Conservation (phyloP, 2,797 vertebrate genomes). For the Ataeniobius toweri region DNA sequence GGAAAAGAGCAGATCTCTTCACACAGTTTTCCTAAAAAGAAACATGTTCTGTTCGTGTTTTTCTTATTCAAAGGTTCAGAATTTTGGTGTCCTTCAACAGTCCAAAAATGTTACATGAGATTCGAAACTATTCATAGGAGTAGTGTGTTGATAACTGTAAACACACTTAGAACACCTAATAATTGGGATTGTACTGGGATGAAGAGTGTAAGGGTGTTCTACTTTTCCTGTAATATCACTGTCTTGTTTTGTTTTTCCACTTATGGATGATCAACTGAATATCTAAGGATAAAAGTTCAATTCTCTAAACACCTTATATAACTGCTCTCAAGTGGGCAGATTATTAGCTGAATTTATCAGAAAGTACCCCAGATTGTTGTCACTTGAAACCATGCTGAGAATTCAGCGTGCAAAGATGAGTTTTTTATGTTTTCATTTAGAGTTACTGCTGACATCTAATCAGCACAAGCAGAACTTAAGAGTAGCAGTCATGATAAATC, state of each 20-base stretch:
- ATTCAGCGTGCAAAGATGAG: too few relatives aligned
- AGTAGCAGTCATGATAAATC: slow-evolving; percentile 45
- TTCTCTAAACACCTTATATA: too few relatives aligned
- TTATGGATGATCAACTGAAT: too few relatives aligned
- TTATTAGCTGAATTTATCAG: too few relatives aligned
- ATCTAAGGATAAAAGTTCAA: too few relatives aligned
- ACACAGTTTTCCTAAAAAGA: neutral
- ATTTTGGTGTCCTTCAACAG: neutral
- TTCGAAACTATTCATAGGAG: neutral
- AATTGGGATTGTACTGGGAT: neutral
- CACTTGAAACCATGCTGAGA: too few relatives aligned
- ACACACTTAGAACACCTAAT: neutral
- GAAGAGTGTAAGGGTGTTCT: neutral
- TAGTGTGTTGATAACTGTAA: neutral
- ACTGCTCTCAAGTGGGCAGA: too few relatives aligned
- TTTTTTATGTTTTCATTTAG: neutral
- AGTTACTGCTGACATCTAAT: slow-evolving; percentile 10
- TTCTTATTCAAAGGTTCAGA: too few relatives aligned
- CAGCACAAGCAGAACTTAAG: slow-evolving; percentile 15
- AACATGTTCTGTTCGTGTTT: neutral
- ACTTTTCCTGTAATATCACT: too few relatives aligned
- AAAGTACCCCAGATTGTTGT: too few relatives aligned
- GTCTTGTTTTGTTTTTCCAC: too few relatives aligned
- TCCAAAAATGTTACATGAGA: neutral
- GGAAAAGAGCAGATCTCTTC: neutral